Evolutionary conservation across 2,797 vertebrate genomes (phyloP).

Genomic region (Typhlichthys subterraneus): DNA sequence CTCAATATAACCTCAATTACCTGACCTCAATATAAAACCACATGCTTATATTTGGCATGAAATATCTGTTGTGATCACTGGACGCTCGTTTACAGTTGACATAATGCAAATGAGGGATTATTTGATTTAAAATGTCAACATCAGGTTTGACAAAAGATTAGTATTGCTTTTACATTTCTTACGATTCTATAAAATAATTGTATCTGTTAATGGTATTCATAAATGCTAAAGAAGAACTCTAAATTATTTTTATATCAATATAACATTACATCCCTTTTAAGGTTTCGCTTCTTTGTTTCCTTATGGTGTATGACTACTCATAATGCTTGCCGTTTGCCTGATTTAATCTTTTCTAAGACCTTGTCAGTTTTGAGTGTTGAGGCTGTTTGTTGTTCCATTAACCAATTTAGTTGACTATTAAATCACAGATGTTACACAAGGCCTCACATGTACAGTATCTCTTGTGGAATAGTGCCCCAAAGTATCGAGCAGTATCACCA

Average conservation of each 20-base stretch:
- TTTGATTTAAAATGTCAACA: not conserved
- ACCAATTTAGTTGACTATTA: not conserved
- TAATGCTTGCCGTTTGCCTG: conserved; percentile 10
- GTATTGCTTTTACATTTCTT: no score
- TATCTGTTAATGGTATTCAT: no score
- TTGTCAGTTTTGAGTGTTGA: not conserved
- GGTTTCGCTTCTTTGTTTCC: not conserved
- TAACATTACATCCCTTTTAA: no score
- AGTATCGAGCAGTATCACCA: not conserved
- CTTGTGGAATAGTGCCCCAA: not conserved
- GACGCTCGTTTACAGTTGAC: no score
- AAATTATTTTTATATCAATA: no score
- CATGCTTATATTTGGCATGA: no score
- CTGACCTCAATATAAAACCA: no score
- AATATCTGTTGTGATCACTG: no score
- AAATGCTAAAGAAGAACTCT: no score
- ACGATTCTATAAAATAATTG: no score
- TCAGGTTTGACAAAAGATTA: not conserved
- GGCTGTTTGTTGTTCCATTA: not conserved
- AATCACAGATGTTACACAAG: not conserved
- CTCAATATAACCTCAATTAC: no score
- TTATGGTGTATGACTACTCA: conserved; percentile 15
- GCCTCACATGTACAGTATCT: not conserved
- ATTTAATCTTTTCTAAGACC: not conserved
- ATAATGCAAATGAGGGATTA: not conserved